Conservation (phyloP, 2,113 vertebrate species). For the Cyanistes caeruleus region DNA sequence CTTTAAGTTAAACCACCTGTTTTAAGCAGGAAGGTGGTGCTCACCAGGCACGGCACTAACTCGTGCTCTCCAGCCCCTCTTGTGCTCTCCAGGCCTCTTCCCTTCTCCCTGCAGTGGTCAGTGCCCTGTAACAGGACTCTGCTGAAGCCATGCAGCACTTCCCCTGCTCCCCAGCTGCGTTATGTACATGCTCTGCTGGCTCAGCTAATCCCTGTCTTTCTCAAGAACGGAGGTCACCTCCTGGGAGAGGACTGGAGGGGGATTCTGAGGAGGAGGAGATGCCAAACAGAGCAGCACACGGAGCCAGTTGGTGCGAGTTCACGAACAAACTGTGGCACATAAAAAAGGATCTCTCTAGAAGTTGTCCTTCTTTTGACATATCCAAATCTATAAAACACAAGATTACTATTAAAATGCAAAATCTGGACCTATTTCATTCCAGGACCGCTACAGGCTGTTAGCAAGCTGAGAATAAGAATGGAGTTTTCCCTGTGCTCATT, state of each 20-base stretch:
- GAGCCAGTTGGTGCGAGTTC: not conserved
- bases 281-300: conserved; percentile 21
- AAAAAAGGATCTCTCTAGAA: not conserved
- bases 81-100: not conserved
- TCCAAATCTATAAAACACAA: not conserved
- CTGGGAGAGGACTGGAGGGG: not conserved
- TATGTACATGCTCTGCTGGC: not conserved
- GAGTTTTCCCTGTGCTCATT: not conserved
- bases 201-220: conserved; percentile 35
- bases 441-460: not conserved
- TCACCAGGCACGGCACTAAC: rapidly evolving
- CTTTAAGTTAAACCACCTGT: not conserved
- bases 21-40: not conserved
- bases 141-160: not conserved
- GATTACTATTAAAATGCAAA: not conserved
- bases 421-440: not conserved
- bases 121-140: not conserved
- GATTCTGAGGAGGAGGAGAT: not conserved
- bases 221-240: conserved; percentile 37
- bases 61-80: not conserved
- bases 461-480: not conserved
- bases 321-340: not conserved
- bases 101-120: not conserved
- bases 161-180: not conserved
- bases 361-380: not conserved